Evolutionary conservation across 2,797 vertebrate genomes (phyloP).

Genomic region (Adrianichthys oophorus): DNA sequence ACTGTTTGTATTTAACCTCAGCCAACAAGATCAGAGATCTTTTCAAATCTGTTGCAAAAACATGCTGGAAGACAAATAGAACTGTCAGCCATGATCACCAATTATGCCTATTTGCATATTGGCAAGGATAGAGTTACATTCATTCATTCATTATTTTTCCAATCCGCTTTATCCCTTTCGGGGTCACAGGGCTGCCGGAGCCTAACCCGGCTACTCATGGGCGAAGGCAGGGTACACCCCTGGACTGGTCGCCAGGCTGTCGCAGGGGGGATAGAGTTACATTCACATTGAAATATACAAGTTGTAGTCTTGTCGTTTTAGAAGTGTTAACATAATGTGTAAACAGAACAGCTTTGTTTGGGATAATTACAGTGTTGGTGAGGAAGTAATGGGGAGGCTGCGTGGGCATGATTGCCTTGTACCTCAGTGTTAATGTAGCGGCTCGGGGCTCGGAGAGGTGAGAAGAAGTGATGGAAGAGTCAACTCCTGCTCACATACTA

Average conservation of each 20-base stretch:
- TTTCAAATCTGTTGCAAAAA: conserved; percentile 2
- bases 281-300: conserved; percentile 15
- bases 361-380: conserved; percentile 49
- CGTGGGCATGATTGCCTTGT: conserved; percentile 41
- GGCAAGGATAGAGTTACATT: conserved; percentile 13
- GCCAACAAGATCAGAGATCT: conserved; percentile 2
- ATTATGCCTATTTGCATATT: not conserved
- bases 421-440: conserved; percentile 37
- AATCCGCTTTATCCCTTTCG: too few species aligned
- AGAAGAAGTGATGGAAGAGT: conserved; percentile 18
- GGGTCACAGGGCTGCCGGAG: too few species aligned
- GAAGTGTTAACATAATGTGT: conserved; percentile 19
- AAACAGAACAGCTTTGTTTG: conserved; percentile 44
- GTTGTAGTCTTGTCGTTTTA: conserved; percentile 14
- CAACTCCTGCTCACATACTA: conserved; percentile 10
- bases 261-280: conserved; percentile 17
- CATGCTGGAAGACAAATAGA: not conserved
- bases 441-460: conserved; percentile 26
- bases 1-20: conserved; percentile 14
- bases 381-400: conserved; percentile 35
- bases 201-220: too few species aligned
- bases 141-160: too few species aligned
- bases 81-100: not conserved
- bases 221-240: too few species aligned
- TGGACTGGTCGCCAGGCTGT: too few species aligned